A percentile compares a stretch with the other conserved stretches of the same genome.
Evolutionary conservation across 2,888 invertebrate species (phyloP).

Genomic region (Callimorpha dominula): DNA sequence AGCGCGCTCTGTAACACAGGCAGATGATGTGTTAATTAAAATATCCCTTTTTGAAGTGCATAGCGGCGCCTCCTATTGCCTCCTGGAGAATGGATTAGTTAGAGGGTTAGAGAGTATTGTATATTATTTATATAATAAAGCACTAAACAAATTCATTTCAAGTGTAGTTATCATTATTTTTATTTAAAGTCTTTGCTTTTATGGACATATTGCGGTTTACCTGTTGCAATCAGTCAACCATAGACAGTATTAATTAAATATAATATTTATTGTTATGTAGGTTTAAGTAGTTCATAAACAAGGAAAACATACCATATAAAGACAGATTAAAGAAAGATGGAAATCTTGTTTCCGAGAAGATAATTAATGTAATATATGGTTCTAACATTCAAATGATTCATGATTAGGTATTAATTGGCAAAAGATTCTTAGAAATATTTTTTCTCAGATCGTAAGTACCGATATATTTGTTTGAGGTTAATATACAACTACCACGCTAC

Average conservation of each 20-base stretch:
- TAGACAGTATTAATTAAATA: not conserved
- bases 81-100: not conserved
- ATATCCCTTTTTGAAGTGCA: too few relatives aligned
- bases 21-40: too few relatives aligned
- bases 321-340: slow-evolving; percentile 30
- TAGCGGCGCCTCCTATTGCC: not conserved
- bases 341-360: slow-evolving; percentile 14
- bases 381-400: slow-evolving; percentile 1
- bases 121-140: not conserved
- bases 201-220: not conserved
- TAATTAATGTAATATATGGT: slow-evolving; percentile 2
- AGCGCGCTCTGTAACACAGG: too few relatives aligned
- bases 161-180: not conserved
- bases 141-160: not conserved
- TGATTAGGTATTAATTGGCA: not conserved
- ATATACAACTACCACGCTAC: not conserved
- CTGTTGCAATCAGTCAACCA: not conserved
- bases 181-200: not conserved
- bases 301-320: slow-evolving; percentile 25
- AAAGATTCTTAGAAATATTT: slow-evolving; percentile 1
- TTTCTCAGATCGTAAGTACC: not conserved
- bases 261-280: not conserved
- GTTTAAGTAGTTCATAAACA: slow-evolving; percentile 5
- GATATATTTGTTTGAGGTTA: not conserved
- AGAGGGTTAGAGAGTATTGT: not conserved